Evolutionary conservation across 2,113 vertebrate genomes (phyloP).

Genomic region (Odobenus rosmarus): DNA sequence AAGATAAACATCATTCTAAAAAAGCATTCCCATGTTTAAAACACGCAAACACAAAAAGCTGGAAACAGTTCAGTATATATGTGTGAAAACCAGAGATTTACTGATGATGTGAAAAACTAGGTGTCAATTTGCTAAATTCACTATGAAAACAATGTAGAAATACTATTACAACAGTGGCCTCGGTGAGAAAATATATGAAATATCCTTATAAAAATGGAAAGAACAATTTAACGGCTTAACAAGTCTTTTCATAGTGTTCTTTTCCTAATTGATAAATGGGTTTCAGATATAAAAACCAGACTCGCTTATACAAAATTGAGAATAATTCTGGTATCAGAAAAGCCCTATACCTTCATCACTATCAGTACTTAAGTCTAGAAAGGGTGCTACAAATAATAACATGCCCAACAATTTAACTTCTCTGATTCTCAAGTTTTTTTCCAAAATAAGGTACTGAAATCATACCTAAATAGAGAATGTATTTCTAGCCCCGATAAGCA

Average conservation of each 20-base stretch:
- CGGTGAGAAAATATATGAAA: background rate
- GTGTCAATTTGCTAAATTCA: background rate
- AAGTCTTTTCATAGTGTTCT: background rate
- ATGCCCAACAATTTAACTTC: background rate
- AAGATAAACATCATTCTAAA: background rate
- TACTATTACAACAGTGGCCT: background rate
- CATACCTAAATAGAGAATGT: background rate
- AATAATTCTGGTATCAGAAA: background rate
- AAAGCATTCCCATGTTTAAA: conserved; percentile 6
- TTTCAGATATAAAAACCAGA: background rate
- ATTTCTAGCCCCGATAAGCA: background rate
- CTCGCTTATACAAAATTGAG: background rate
- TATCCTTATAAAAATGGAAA: background rate
- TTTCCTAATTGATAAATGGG: background rate
- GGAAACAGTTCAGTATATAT: background rate
- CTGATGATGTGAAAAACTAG: background rate
- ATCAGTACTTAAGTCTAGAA: background rate
- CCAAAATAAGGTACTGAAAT: background rate
- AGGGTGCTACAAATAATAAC: background rate
- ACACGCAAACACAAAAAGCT: background rate
- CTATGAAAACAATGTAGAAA: background rate
- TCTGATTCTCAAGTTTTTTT: background rate
- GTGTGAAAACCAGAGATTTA: background rate
- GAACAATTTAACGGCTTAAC: background rate
- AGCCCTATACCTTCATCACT: background rate